Base-by-base conservation (phyloP, 2,888 invertebrate species). In the Amblyjoppa fuscipennis region DNA sequence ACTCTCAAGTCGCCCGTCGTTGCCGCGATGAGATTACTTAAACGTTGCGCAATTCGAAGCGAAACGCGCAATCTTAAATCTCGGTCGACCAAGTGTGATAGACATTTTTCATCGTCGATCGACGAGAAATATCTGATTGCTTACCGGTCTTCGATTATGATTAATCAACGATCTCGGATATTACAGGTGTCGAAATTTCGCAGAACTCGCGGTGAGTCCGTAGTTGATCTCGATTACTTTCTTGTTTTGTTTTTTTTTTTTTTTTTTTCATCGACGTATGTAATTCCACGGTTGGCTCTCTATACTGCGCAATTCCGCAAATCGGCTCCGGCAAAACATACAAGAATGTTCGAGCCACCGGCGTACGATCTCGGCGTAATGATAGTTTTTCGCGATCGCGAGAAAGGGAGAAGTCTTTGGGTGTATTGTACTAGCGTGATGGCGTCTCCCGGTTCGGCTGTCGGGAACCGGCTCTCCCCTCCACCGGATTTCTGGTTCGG, bases 381-480 rank as follows among this genome's bases (percentile, higher is more conserved):
- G 91, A 92, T 91, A 92, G 92, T 92, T 92, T 91, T 90, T 90
- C 91, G 90, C 89, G 64, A 25, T 68, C 53, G 73, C 53, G 83
- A 77, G 80, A 73, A 25, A 45, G 41, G 41, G 66, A 28, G 31
- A 64, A 66, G 49, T 85, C 87, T 73, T 66, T 56, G 84, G 41
- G 41, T 41, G 41, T 41, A 41, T 41, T 73, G 69, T 73, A 71
- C 82, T 88, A 90, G 88, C 91, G 93, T 91, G 91, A 93, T 93
- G 94, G 93, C 93, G 93, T 91, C 93, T 90, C 88, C 90, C 90
- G 87, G 87, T 87, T 84, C 59, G 84, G 79, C 70, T 82, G 83
- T 45, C 41, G 41, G 89, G 88, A 94, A 94, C 94, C 94, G 93
- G 94, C 93, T 93, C 91, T 93, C 93, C 93, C 93, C 92, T 90